These are phyloP conservation scores for Mylabris sibirica DNA, from an alignment of 2,888 invertebrate genomes.

Conservation along the genomic window DNA sequence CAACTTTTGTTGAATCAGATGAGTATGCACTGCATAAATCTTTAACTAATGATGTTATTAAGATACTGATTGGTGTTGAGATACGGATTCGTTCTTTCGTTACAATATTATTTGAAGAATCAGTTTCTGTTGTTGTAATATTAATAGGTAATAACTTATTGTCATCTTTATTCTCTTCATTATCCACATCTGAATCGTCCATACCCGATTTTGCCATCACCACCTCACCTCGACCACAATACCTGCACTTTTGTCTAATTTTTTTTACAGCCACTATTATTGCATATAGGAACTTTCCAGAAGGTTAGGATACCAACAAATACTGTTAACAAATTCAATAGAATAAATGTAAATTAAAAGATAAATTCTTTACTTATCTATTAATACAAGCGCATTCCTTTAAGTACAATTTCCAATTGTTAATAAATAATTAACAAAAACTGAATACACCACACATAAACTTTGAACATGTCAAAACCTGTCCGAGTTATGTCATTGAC, in stretches of 20 bases:
- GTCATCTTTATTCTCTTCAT: constrained; percentile 24
- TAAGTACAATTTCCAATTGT: background rate
- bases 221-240: background rate
- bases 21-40: constrained; percentile 73
- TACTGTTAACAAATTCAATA: background rate
- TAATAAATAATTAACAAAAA: constrained; percentile 3
- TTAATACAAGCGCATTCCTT: background rate
- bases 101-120: constrained; percentile 19
- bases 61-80: constrained; percentile 71
- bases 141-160: background rate
- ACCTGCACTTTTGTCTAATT: too few relatives aligned
- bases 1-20: constrained; percentile 66
- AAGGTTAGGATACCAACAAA: background rate
- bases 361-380: background rate
- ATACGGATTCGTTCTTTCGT: constrained; percentile 42
- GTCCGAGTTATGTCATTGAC: background rate
- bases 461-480: constrained; percentile 7
- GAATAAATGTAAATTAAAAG: background rate
- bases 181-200: constrained; percentile 36
- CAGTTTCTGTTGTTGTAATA: background rate
- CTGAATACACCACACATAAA: background rate
- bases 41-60: constrained; percentile 75
- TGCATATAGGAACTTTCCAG: constrained; percentile 1
- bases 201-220: constrained; percentile 40
- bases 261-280: background rate